Evolutionary conservation across 2,113 vertebrate genomes (phyloP), one percentile per base, ranked within the genome.

Genomic region (Silurus asotus): DNA sequence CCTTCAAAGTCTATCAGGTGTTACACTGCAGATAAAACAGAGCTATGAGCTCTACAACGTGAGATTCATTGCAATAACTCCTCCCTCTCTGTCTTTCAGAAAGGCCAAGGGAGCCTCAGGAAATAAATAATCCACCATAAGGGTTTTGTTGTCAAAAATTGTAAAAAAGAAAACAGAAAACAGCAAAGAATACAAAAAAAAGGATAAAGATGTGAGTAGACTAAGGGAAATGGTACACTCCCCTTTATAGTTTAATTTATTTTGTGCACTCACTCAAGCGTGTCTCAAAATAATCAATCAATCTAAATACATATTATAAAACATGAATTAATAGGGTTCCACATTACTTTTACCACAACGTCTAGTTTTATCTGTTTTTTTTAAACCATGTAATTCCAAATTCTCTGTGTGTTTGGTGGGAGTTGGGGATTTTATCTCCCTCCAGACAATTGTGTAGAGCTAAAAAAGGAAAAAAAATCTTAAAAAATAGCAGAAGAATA

Each of bases 1-100:
- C 51, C 85, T 84, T 87, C 69, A 53, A 58, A 88, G 84, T 90
- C 89, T 84, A 85, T 90, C 89, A 88, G 85, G 85, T 90, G 88
- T 84, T 84, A 90, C 81, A 72, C 56, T 86, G 69, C n/a, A 88
- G 84, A 89, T 91, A 86, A 90, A 62, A 88, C 53, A 28, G n/a
- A 37, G 72, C 84, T 61, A 48, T 72, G 70, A 81, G 84, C 74
- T 84, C 89, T 85, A 84, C 55, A 58, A 65, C 75, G 78, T 81
- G 53, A 53, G 51, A 86, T 86, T 89, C 61, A 85, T 82, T 80
- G 23, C 11, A 88, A 84, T 81, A 88, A 85, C 62, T 88, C 84
- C 83, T 84, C 84, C 84, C 86, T 67, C 25, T 79, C 86, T 49
- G 64, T 55, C 78, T 82, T 3, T 48, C 84, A 88, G 79, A 62